Base-by-base conservation (phyloP, 2,888 invertebrate species). In the Mylabris sibirica region DNA sequence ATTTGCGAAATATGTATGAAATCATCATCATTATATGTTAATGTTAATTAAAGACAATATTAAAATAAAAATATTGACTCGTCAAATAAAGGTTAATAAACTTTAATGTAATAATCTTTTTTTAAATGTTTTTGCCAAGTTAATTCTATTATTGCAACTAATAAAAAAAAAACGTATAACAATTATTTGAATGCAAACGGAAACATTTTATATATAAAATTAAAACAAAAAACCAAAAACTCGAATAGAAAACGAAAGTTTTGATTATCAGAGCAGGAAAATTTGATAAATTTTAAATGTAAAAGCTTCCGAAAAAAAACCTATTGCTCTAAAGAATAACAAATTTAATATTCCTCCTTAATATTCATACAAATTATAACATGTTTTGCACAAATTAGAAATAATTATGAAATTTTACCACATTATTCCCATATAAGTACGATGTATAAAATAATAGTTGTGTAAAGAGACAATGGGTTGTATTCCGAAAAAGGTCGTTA, bases 1-100 rank as follows among this genome's bases (percentile, higher is more conserved):
- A 57, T 57, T 24, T 57, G 57, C 57, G 26, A 57, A 57, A 57
- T 30, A 30, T 57, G 0, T 57, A 24, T 57, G 57, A 57, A 57
- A 57, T 57, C 57, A 57, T 57, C 57, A 22, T 24, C 20, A 24
- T 24, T 57, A 4, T 57, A n/a, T 44, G 44, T 4, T n/a, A 24
- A 3, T 57, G 12, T 57, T 57, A 57, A 57, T 57, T 57, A 57
- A 24, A 26, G 12, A 24, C 5, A 44, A 63, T 67, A 60, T 30
- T 30, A 30, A 24, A 60, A 59, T 64, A 61, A 61, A 67, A 64
- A 67, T 64, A 64, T 26, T 17, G 53, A 57, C 34, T 24, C 12
- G 20, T 35, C 60, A 60, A 22, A 57, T 57, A 26, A 49, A 63
- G 69, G 66, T 69, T 66, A 66, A 69, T 64, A 69, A 69, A 69